Evolutionary conservation across 1,140 invertebrate genomes (phyloP).

Genomic region (Drosophila pandora): DNA sequence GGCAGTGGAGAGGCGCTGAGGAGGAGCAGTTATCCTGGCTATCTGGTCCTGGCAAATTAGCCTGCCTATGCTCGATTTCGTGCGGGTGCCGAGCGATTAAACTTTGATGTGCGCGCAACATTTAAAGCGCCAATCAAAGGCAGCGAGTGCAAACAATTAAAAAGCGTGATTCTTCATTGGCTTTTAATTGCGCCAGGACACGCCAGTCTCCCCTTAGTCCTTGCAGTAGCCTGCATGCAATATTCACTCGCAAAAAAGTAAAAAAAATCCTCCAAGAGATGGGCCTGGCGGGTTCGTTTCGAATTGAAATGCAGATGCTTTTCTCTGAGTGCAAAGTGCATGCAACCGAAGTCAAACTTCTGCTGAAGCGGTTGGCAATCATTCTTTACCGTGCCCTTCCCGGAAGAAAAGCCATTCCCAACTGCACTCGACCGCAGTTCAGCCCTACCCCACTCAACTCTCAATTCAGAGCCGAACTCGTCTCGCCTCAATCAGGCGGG

Average conservation of each 20-base stretch:
- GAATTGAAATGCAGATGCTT: background rate
- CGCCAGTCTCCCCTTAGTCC: constrained; percentile 27
- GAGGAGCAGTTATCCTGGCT: background rate
- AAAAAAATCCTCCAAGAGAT: background rate
- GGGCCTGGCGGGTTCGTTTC: background rate
- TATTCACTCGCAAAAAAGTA: constrained; percentile 1
- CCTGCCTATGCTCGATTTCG: constrained; percentile 61
- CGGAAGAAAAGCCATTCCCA: constrained; percentile 25
- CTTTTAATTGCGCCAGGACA: constrained; percentile 74
- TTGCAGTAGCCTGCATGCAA: constrained; percentile 3
- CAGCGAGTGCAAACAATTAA: constrained; percentile 73
- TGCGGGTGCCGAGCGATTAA: constrained; percentile 62
- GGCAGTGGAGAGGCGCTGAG: background rate
- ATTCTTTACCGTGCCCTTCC: background rate
- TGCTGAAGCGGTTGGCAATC: background rate
- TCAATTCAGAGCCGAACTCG: background rate
- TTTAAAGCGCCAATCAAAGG: constrained; percentile 71
- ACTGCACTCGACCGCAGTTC: constrained; percentile 33
- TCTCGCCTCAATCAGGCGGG: constrained; percentile 57
- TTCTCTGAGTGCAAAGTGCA: constrained; percentile 12
- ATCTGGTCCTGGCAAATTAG: constrained; percentile 41
- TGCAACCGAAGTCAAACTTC: constrained; percentile 11
- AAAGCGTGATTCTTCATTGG: constrained; percentile 62
- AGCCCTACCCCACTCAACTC: constrained; percentile 12
- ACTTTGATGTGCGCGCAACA: constrained; percentile 64